Conservation (phyloP, 2,797 vertebrate species). For the Chanos chanos region DNA sequence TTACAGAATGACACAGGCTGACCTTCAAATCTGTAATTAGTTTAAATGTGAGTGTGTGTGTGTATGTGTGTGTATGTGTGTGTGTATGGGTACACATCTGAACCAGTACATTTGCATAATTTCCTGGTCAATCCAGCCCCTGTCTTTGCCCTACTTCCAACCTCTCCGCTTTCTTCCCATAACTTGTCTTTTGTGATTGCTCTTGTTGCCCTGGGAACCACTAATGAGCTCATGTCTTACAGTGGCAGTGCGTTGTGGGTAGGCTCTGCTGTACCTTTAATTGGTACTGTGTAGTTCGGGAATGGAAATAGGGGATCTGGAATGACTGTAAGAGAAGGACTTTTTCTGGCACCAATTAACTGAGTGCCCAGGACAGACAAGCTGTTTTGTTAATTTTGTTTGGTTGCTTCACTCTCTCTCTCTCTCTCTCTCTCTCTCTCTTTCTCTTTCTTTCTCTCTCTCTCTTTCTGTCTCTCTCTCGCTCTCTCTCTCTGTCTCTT, state of each 20-base stretch:
- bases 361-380: not conserved
- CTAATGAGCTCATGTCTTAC: constrained; percentile 44
- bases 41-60: too few relatives aligned
- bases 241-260: constrained; percentile 46
- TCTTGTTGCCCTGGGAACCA: constrained; percentile 54
- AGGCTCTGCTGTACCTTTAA: constrained; percentile 45
- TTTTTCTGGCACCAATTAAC: constrained; percentile 8
- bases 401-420: constrained; percentile 1
- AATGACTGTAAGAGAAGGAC: constrained; percentile 1
- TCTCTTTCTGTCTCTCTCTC: not conserved
- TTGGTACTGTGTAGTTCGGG: constrained; percentile 27
- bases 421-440: not conserved
- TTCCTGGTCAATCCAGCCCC: constrained; percentile 49
- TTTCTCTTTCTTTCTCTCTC: not conserved
- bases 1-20: too few relatives aligned
- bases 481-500: not conserved
- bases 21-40: too few relatives aligned
- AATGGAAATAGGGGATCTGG: constrained; percentile 8
- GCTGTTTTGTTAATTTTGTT: constrained; percentile 9
- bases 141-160: constrained; percentile 67
- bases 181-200: constrained; percentile 55
- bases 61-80: too few relatives aligned
- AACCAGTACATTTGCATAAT: constrained; percentile 62
- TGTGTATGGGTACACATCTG: constrained; percentile 7
- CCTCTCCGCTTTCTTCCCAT: constrained; percentile 59